These are phyloP conservation scores for Troides helena DNA, from an alignment of 2,888 invertebrate species.

Conservation along the genomic window DNA sequence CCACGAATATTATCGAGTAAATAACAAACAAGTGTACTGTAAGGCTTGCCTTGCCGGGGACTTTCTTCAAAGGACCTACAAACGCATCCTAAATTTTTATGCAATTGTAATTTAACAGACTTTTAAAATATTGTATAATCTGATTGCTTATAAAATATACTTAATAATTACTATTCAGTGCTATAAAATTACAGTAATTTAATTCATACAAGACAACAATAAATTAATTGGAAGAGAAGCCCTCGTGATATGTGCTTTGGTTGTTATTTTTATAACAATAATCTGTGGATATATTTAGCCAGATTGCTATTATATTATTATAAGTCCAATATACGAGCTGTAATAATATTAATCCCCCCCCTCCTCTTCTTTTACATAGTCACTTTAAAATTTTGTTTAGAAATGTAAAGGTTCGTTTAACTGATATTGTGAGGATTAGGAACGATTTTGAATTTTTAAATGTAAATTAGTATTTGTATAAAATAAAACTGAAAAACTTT, in stretches of 20 bases:
- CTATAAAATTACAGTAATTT: neutral
- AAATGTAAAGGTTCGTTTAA: neutral
- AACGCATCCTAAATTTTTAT: neutral
- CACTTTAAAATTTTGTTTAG: neutral
- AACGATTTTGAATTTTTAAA: neutral
- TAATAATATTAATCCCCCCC: neutral
- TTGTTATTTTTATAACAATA: neutral
- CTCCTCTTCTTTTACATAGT: no score
- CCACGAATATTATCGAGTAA: neutral
- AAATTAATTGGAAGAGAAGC: neutral
- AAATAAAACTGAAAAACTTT: no score
- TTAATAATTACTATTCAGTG: no score
- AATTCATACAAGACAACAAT: neutral
- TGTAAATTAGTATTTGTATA: neutral
- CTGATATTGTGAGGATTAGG: neutral
- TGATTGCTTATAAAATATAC: no score
- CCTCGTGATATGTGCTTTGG: neutral
- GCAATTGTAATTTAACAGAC: neutral
- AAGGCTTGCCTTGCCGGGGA: no score
- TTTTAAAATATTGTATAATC: no score
- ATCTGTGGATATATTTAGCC: constrained; percentile 1
- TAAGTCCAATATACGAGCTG: neutral
- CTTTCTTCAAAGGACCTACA: neutral
- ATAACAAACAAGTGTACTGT: neutral
- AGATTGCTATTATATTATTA: neutral